Evolutionary conservation across 2,113 vertebrate species (phyloP), one percentile per base, ranked within the genome.

Genomic region (Strigops habroptila): DNA sequence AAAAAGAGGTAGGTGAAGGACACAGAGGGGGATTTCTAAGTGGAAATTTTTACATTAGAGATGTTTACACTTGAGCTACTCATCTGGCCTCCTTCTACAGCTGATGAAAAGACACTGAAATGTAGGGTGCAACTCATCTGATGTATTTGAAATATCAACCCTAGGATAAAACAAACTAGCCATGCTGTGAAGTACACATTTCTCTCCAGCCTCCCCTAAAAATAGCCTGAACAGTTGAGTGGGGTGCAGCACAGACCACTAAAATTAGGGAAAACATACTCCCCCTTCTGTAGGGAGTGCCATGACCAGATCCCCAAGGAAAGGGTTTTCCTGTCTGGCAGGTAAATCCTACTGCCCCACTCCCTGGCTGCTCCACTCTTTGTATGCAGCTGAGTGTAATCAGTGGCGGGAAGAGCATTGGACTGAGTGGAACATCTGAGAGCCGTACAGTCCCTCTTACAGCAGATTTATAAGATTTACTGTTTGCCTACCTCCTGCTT

Each of bases 1-100:
- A 94, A 94, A 93, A 81, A 70, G 68, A 86, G 51, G 46, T 82
- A 88, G 86, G 51, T 88, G 92, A 92, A 97, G 92, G 92, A 86
- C 96, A 64, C 86, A 37, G 64, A 77, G 82, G 80, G 77, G 63
- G 79, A 65, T 88, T 93, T 93, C 85, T 64, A 68, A 92, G 73
- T 43, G 73, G 89, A 93, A 49, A 16, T 83, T 94, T 91, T 86
- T 92, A 64, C 81, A 51, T 84, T 75, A 19, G 12, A 75, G 83
- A 7, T 83, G 69, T 92, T 94, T 81, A 15, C 73, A 48, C 80
- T 94, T 51, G 57, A 94, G 60, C 80, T 53, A 70, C 86, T 92
- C 80, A 49, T 83, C 63, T 22, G 60, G 82, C 31, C n/a, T 82
- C 67, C 27, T 86, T 82, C 90, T 46, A n/a, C 80, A 70, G 74